phyloP scores from a whole-genome alignment of 2,113 vertebrate species.

The Cynocephalus volans region DNA sequence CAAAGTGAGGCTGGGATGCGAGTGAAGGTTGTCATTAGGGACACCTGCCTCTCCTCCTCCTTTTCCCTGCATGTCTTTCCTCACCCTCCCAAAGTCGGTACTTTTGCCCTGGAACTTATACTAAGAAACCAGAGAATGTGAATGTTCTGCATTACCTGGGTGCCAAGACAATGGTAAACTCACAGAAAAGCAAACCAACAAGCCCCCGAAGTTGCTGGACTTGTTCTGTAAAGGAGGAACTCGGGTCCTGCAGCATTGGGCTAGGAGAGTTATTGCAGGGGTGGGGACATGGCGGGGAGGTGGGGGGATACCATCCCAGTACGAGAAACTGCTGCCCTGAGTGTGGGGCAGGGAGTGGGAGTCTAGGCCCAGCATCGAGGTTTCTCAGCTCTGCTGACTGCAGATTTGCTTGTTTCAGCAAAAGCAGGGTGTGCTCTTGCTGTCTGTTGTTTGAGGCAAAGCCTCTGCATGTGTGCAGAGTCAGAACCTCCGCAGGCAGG shows the following conservation, averaged over 20 bases:
- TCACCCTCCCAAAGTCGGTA: neutral
- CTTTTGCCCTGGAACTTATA: slow-evolving; percentile 27
- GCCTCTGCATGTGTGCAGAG: neutral
- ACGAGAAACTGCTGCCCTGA: neutral
- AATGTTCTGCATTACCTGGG: slow-evolving; percentile 56
- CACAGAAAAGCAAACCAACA: neutral
- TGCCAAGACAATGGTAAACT: neutral
- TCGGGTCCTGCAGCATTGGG: slow-evolving; percentile 14
- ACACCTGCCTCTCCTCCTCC: neutral
- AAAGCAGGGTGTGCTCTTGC: neutral
- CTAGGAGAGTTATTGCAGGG: neutral
- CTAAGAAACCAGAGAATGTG: slow-evolving; percentile 31
- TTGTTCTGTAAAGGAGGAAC: slow-evolving; percentile 26
- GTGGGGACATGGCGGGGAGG: neutral
- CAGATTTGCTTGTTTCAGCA: neutral
- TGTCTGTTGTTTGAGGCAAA: neutral
- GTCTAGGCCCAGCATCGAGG: neutral
- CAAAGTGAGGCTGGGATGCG: neutral
- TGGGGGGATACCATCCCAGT: neutral
- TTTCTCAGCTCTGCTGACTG: neutral
- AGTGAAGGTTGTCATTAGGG: neutral
- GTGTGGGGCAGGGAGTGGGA: neutral
- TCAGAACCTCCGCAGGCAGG: neutral
- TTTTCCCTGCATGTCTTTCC: neutral
- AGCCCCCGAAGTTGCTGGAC: neutral